These are phyloP conservation scores for Dasypus novemcinctus DNA, from an alignment of 2,113 vertebrate genomes.

Conservation along the genomic window DNA sequence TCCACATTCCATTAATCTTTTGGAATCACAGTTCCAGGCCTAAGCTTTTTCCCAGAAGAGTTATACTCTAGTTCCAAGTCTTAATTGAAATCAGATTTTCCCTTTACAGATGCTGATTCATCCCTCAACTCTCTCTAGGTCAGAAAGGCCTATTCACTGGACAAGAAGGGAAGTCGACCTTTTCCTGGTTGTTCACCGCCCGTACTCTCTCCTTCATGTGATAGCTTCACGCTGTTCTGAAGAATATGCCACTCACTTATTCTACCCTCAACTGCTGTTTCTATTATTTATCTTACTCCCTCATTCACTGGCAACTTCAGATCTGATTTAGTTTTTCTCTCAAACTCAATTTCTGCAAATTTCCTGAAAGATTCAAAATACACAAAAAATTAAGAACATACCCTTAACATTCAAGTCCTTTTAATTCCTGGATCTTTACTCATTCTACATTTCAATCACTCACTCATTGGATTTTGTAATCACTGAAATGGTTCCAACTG, in stretches of 20 bases:
- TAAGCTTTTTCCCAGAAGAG: neutral
- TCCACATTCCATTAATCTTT: neutral
- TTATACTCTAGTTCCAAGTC: neutral
- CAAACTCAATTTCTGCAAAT: conserved; percentile 70
- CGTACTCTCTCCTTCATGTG: neutral
- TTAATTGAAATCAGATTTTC: neutral
- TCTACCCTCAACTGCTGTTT: conserved; percentile 39
- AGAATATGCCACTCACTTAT: neutral
- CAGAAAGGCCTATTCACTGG: neutral
- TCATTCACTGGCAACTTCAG: conserved; percentile 66
- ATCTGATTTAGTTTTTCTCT: conserved; percentile 69
- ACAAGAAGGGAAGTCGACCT: neutral
- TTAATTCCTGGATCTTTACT: conserved; percentile 47
- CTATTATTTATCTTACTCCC: conserved; percentile 61
- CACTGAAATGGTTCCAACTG: conserved; percentile 21
- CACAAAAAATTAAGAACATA: conserved; percentile 57
- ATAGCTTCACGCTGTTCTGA: neutral
- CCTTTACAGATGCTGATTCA: neutral
- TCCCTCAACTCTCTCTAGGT: neutral
- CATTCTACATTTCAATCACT: neutral
- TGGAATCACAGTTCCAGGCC: neutral
- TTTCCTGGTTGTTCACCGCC: neutral
- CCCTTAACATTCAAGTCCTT: conserved; percentile 12
- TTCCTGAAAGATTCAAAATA: conserved; percentile 72
- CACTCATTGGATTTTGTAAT: neutral